Base-by-base conservation (phyloP, 2,888 invertebrate species). In the Nemapogon koenigi region DNA sequence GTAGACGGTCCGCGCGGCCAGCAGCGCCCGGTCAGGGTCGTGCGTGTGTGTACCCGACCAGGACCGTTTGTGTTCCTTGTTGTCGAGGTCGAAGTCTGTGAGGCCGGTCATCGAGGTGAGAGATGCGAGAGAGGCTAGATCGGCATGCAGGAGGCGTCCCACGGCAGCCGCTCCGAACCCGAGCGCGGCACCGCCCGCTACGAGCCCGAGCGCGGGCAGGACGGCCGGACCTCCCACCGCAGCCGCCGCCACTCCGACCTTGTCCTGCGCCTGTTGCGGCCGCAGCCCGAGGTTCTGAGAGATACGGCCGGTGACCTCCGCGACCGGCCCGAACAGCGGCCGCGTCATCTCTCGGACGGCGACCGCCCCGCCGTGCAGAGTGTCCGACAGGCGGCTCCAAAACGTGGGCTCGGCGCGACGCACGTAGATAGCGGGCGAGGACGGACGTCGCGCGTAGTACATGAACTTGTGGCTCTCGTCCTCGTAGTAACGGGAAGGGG, bases 131-230 rank as follows among this genome's bases (percentile, higher is more conserved):
- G n/a, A n/a, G n/a, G n/a, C n/a, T 13, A 85, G 62, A 48, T 86
- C 85, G 0, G 84, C 83, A 47, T 87, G 86, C 6, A 89, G 63
- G 42, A 87, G 83, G 45, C 89, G 79, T 6, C 90, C 90, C 42
- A 91, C 84, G 0, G 90, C 90, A 0, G 90, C 88, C 0, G 90
- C 90, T 3, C 90, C 90, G n/a, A 91, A 81, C 1, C 90, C 89
- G 16, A 91, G 62, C 2, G 91, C 91, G 1, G 91, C 90, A 10
- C 91, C 90, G n/a, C 90, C 90, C 7, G 90, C 90, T 52, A 91
- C 86, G 4, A 90, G 64, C 3, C 91, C 89, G 15, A 90, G 66
- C 1, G 90, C 90, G 13, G 90, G 90, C 2, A 90, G 64, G 55
- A 90, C 83, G 0, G 87, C 87, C 0, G 72, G 72, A 7, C 27